These are phyloP conservation scores for Crematogaster levior DNA, from an alignment of 2,888 invertebrate species.

Conservation along the genomic window DNA sequence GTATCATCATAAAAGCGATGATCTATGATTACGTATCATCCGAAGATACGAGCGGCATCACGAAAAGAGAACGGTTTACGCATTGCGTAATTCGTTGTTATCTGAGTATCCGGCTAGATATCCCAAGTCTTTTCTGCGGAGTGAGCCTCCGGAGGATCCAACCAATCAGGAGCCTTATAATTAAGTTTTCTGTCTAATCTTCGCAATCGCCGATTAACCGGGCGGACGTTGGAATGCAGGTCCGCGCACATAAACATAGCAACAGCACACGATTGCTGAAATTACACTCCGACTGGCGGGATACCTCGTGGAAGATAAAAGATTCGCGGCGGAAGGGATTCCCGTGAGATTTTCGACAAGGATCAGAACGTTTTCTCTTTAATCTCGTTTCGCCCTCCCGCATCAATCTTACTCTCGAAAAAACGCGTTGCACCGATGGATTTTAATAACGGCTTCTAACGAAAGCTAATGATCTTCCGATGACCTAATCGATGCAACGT, in stretches of 20 bases:
- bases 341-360: constrained; percentile 72
- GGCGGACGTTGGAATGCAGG: constrained; percentile 67
- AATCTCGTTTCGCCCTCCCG: constrained; percentile 43
- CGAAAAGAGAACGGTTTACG: not conserved
- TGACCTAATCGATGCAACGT: constrained; percentile 13
- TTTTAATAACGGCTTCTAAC: constrained; percentile 44
- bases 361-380: constrained; percentile 63
- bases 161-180: constrained; percentile 84
- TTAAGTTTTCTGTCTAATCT: constrained; percentile 84
- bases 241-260: constrained; percentile 76
- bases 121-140: constrained; percentile 56
- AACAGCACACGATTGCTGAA: constrained; percentile 74
- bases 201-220: constrained; percentile 80
- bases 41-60: not conserved
- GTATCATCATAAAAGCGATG: not conserved
- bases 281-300: constrained; percentile 67
- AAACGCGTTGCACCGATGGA: constrained; percentile 38
- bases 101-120: constrained; percentile 43
- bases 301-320: constrained; percentile 50
- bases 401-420: constrained; percentile 56
- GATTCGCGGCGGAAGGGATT: constrained; percentile 63
- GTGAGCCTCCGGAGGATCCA: constrained; percentile 79
- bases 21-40: not conserved
- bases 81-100: constrained; percentile 63
- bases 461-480: constrained; percentile 53